Evolutionary conservation across 2,888 invertebrate species (phyloP).

Genomic region (Seira musarum): DNA sequence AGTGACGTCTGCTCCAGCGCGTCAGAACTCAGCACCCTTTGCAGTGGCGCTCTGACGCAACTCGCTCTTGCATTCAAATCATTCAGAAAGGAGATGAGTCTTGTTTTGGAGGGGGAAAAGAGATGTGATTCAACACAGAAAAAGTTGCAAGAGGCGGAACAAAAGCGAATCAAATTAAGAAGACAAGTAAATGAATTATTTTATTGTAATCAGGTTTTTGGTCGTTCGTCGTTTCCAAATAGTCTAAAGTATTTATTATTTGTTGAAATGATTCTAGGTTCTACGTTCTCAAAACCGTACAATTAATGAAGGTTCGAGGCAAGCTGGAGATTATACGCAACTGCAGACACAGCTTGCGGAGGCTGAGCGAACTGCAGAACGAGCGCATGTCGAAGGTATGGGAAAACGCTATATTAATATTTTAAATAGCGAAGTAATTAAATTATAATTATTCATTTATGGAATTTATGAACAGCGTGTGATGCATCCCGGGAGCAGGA

Average conservation of each 20-base stretch:
- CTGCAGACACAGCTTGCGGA: constrained; percentile 73
- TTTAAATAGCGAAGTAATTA: background rate
- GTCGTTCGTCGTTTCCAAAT: background rate
- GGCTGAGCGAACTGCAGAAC: constrained; percentile 73
- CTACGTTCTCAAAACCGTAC: constrained; percentile 66
- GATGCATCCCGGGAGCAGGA: constrained; percentile 75
- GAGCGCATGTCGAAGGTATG: constrained; percentile 74
- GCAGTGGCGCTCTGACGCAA: constrained; percentile 63
- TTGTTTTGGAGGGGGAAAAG: constrained; percentile 68
- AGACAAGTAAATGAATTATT: constrained; percentile 55
- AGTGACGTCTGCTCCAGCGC: constrained; percentile 67
- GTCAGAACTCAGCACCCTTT: constrained; percentile 64
- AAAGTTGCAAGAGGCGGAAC: constrained; percentile 66
- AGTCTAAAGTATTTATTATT: constrained; percentile 3
- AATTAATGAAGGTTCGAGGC: constrained; percentile 58
- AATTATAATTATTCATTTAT: constrained; percentile 33
- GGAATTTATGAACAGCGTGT: constrained; percentile 71
- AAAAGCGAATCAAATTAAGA: constrained; percentile 66
- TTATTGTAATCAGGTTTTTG: background rate
- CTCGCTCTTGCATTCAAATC: constrained; percentile 67
- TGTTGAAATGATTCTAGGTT: constrained; percentile 53
- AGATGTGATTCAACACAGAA: constrained; percentile 65
- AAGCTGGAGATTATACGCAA: constrained; percentile 72
- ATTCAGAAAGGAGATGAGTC: constrained; percentile 67
- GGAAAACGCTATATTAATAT: background rate